A percentile compares a stretch with the other conserved stretches of the same genome.
These are phyloP conservation scores for Melinopterus prodromus DNA, from an alignment of 2,888 invertebrate species.

Conservation along the genomic window DNA sequence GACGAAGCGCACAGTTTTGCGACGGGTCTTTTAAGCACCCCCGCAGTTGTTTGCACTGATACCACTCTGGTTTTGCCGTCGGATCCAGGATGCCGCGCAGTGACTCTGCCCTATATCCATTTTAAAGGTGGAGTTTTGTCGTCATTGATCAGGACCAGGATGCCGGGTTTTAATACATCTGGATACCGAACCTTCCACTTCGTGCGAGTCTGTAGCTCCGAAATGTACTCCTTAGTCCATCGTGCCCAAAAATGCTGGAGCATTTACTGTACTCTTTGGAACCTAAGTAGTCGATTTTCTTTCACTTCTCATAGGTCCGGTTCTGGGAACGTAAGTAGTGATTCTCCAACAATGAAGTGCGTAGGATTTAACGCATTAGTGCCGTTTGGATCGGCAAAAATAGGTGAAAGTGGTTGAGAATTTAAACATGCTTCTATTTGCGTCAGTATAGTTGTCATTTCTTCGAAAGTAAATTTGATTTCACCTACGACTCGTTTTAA, in stretches of 20 bases:
- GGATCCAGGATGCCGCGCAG: constrained; percentile 17
- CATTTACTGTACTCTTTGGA: constrained; percentile 40
- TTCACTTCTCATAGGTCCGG: constrained; percentile 33
- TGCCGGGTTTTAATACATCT: neutral
- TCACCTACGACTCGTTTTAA: constrained; percentile 41
- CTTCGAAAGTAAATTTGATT: constrained; percentile 45
- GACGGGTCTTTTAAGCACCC: constrained; percentile 12
- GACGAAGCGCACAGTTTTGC: constrained; percentile 8
- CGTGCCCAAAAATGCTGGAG: constrained; percentile 40
- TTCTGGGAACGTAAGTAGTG: constrained; percentile 39
- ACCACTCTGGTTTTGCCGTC: constrained; percentile 18
- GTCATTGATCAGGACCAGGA: constrained; percentile 5
- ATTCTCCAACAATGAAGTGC: constrained; percentile 45
- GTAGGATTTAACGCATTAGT: constrained; percentile 35
- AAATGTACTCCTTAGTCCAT: constrained; percentile 34
- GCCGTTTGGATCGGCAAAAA: constrained; percentile 44
- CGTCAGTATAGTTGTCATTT: constrained; percentile 45
- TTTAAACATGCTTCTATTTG: constrained; percentile 50
- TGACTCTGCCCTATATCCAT: constrained; percentile 21
- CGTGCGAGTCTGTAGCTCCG: constrained; percentile 29
- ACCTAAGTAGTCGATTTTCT: constrained; percentile 36
- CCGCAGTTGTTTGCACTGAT: constrained; percentile 12
- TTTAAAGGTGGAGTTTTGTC: constrained; percentile 18
- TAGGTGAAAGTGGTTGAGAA: constrained; percentile 45
- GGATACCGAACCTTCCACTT: constrained; percentile 27